These are phyloP conservation scores for Apostichopus japonicus DNA, from an alignment of 35 echinoderm and acorn worm genomes.

Conservation along the genomic window DNA sequence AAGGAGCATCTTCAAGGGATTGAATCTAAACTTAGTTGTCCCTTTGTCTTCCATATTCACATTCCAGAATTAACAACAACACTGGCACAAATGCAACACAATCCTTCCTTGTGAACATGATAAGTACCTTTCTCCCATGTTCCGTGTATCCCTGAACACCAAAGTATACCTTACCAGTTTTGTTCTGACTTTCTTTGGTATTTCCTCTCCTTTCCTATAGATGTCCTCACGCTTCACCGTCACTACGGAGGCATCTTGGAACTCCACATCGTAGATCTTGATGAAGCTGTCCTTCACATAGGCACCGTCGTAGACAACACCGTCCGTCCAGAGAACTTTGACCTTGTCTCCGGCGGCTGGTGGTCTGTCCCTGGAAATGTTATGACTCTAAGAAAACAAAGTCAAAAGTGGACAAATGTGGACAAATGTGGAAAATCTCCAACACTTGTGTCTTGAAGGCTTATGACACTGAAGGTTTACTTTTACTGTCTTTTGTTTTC, in stretches of 20 bases:
- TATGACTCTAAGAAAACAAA: conserved; percentile 64
- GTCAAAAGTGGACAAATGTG: no score
- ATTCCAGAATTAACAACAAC: no score
- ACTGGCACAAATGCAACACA: no score
- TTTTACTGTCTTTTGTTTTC: no score
- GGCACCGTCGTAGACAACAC: conserved; percentile 62
- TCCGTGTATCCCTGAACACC: background rate
- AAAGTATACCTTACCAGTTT: conserved; percentile 77
- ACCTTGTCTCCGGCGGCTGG: conserved; percentile 75
- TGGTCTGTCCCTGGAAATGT: conserved; percentile 60
- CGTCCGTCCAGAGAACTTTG: conserved; percentile 86
- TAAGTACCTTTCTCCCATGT: no score
- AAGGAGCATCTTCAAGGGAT: no score
- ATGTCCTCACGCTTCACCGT: conserved; percentile 91
- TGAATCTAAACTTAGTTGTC: no score
- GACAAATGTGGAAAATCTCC: no score
- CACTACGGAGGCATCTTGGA: conserved; percentile 76
- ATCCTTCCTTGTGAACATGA: no score
- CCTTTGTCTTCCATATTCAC: no score
- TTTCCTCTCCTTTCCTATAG: conserved; percentile 73
- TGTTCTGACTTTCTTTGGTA: conserved; percentile 87
- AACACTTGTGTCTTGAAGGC: no score
- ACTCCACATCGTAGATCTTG: conserved; percentile 86
- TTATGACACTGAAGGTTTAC: no score
- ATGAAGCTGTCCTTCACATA: conserved; percentile 69